A percentile compares a stretch with the other conserved stretches of the same genome.
These are phyloP conservation scores for Ashinkailepas kermadecensis DNA, from an alignment of 2,888 invertebrate genomes.

Conservation along the genomic window DNA sequence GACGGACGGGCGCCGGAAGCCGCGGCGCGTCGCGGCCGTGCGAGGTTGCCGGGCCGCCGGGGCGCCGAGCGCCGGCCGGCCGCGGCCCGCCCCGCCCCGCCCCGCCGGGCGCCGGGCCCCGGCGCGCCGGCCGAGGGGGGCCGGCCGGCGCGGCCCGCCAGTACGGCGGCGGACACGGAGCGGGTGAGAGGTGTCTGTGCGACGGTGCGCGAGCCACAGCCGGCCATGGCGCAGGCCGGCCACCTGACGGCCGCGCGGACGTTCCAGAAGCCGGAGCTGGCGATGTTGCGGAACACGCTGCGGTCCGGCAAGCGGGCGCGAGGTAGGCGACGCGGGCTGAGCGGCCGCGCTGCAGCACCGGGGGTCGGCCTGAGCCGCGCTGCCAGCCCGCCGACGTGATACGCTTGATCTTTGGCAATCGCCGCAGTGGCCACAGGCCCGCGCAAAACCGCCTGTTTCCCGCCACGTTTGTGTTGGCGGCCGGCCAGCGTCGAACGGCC, in stretches of 20 bases:
- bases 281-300: neutral
- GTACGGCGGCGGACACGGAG: neutral
- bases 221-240: neutral
- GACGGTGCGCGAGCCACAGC: neutral
- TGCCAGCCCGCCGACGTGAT: neutral
- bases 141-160: neutral
- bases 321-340: neutral
- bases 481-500: no score
- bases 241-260: neutral
- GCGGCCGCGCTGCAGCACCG: no score
- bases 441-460: no score
- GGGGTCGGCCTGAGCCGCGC: no score
- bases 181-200: neutral
- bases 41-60: no score
- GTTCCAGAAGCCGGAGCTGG: conserved; percentile 8
- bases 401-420: neutral
- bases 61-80: neutral
- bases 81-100: neutral
- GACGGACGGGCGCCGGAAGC: neutral
- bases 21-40: neutral
- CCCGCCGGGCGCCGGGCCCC: neutral
- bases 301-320: neutral
- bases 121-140: neutral
- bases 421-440: neutral
- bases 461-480: no score